Evolutionary conservation across 2,113 vertebrate genomes (phyloP).

Genomic region (Zeus faber): DNA sequence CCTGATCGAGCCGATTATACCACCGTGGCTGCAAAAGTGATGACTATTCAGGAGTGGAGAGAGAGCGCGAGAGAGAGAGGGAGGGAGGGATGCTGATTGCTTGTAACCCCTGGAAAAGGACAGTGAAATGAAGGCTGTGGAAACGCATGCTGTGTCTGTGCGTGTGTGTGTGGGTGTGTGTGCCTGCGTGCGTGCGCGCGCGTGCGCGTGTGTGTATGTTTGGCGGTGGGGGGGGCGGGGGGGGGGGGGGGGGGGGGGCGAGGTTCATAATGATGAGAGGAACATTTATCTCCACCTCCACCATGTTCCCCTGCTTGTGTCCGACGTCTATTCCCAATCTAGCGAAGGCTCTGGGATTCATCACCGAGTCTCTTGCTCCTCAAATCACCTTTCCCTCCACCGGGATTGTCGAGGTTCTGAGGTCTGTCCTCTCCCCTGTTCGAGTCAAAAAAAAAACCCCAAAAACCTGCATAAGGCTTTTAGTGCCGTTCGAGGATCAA

Average conservation of each 20-base stretch:
- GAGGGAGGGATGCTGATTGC: conserved; percentile 73
- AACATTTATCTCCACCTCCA: too few relatives aligned
- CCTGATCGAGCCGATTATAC: conserved; percentile 68
- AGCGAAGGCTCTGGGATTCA: too few relatives aligned
- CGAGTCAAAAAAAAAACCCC: too few relatives aligned
- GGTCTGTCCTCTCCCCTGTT: conserved; percentile 10
- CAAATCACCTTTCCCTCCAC: too few relatives aligned
- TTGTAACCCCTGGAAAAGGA: conserved; percentile 68
- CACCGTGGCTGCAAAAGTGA: conserved; percentile 72
- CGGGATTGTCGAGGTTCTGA: conserved; percentile 13
- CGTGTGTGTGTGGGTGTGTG: conserved; percentile 8
- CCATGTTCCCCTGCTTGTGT: background rate
- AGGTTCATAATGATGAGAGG: too few relatives aligned
- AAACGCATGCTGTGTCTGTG: conserved; percentile 17
- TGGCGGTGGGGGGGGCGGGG: too few relatives aligned
- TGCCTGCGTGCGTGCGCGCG: background rate
- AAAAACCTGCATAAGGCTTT: conserved; percentile 42
- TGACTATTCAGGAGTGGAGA: conserved; percentile 71
- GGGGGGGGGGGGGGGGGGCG: too few relatives aligned
- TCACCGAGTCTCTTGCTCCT: background rate
- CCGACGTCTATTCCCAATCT: background rate
- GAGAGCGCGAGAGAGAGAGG: conserved; percentile 62
- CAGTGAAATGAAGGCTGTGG: conserved; percentile 51
- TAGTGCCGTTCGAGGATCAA: conserved; percentile 67
- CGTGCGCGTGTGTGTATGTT: too few relatives aligned